phyloP scores from a whole-genome alignment of 2,888 invertebrate genomes.

The Erebia aethiops region DNA sequence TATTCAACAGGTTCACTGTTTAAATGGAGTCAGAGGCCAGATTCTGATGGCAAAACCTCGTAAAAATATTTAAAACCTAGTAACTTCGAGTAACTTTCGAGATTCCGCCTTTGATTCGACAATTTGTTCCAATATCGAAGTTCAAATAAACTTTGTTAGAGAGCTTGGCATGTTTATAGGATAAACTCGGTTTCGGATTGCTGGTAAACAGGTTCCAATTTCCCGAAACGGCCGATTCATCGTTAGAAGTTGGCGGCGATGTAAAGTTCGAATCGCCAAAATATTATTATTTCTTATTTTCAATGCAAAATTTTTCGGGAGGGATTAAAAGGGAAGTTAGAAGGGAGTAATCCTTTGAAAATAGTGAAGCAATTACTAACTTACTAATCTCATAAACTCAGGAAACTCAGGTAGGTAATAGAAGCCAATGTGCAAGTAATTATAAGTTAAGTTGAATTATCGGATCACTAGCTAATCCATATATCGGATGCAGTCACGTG shows the following conservation, averaged over 20 bases:
- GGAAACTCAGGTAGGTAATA: not conserved
- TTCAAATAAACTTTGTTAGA: conserved; percentile 74
- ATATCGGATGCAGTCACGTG: conserved; percentile 51
- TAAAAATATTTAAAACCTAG: conserved; percentile 48
- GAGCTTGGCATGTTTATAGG: conserved; percentile 78
- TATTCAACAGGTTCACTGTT: not conserved
- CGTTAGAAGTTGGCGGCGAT: conserved; percentile 70
- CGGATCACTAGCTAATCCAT: conserved; percentile 43
- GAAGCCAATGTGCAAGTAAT: not conserved
- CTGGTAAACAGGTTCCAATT: conserved; percentile 66
- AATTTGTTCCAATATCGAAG: conserved; percentile 78
- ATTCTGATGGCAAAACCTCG: not conserved
- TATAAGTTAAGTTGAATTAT: conserved; percentile 31
- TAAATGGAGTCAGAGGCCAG: not conserved
- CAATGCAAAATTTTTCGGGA: too few relatives aligned
- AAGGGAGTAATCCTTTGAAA: not conserved
- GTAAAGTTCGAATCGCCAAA: conserved; percentile 40
- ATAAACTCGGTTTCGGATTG: conserved; percentile 81
- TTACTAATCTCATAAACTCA: too few relatives aligned
- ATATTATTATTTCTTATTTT: conserved; percentile 17
- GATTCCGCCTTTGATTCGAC: conserved; percentile 60
- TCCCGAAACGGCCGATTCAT: conserved; percentile 71
- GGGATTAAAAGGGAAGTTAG: not conserved
- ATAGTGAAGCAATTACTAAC: too few relatives aligned
- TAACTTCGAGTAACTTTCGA: conserved; percentile 56